phyloP scores from a whole-genome alignment of 2,113 vertebrate genomes.

The Oryctolagus cuniculus region mOryCun1.1 NC_091439.1:21550501-21551000 shows the following conservation, averaged over 20 bases:
- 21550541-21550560: slow-evolving; percentile 26
- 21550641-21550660: slow-evolving; percentile 15
- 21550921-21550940: too few relatives aligned
- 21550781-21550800: slow-evolving; percentile 92
- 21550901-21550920: too few relatives aligned
- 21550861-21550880: slow-evolving; percentile 85
- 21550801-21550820: slow-evolving; percentile 94
- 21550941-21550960: too few relatives aligned
- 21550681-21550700: slow-evolving; percentile 7
- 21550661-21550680: slow-evolving; percentile 17
- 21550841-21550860: slow-evolving; percentile 85
- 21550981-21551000: too few relatives aligned
- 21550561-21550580: background rate
- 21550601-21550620: background rate
- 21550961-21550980: too few relatives aligned
- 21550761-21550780: background rate
- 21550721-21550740: background rate
- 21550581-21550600: slow-evolving; percentile 50
- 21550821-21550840: slow-evolving; percentile 92
- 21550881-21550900: slow-evolving; percentile 84
- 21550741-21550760: background rate
- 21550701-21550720: background rate
- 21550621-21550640: background rate
- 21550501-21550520: slow-evolving; percentile 24
- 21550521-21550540: slow-evolving; percentile 24